Percentiles rank a stretch among this genome's conserved stretches.
phyloP scores from a whole-genome alignment of 1,140 invertebrate species.

The Diorhabda sublineata region DNA sequence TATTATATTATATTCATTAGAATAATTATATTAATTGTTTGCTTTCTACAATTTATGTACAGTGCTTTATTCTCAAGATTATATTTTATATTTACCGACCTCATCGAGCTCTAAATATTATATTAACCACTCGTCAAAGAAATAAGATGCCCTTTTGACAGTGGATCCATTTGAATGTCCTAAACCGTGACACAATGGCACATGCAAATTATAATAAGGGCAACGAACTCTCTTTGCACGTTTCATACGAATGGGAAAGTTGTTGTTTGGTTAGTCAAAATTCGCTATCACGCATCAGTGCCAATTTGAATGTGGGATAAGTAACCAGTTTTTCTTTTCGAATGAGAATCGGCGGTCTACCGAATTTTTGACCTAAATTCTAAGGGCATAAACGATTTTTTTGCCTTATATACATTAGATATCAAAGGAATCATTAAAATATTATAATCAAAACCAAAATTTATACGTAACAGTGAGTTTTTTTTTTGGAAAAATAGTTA shows the following conservation, averaged over 20 bases:
- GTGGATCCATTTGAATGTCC: background rate
- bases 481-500: too few relatives aligned
- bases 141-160: slow-evolving; percentile 6
- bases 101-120: too few relatives aligned
- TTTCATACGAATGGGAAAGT: background rate
- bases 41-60: too few relatives aligned
- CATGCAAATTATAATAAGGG: slow-evolving; percentile 6
- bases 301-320: slow-evolving; percentile 7
- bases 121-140: background rate
- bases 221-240: background rate
- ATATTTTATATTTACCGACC: too few relatives aligned
- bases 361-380: slow-evolving; percentile 1
- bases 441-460: too few relatives aligned
- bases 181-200: slow-evolving; percentile 7
- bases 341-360: background rate
- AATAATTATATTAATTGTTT: too few relatives aligned
- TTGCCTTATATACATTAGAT: background rate
- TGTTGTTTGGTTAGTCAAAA: background rate
- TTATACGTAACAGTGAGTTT: too few relatives aligned
- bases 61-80: too few relatives aligned
- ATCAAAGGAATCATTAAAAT: too few relatives aligned
- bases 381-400: background rate
- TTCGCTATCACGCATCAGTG: slow-evolving; percentile 7
- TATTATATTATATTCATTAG: too few relatives aligned
- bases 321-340: background rate